A percentile compares a stretch with the other conserved stretches of the same genome.
These are phyloP conservation scores for Catocala fraxini DNA, from an alignment of 2,888 invertebrate genomes.

Conservation along the genomic window DNA sequence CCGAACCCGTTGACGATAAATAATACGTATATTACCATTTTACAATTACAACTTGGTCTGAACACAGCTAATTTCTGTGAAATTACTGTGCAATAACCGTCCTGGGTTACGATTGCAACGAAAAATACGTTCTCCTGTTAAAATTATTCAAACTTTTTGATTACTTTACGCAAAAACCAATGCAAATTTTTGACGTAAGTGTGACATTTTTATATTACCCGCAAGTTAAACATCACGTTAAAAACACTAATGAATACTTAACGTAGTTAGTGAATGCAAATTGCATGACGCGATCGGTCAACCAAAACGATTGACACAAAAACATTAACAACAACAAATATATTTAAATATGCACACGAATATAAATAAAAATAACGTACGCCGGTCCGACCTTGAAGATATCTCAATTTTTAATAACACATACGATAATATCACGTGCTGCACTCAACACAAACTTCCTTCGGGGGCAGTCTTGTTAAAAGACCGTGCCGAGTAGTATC, in stretches of 20 bases:
- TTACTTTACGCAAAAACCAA: constrained; percentile 2
- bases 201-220: background rate
- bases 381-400: constrained; percentile 63
- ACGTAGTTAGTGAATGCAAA: constrained; percentile 26
- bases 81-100: constrained; percentile 24
- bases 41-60: constrained; percentile 26
- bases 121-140: constrained; percentile 26
- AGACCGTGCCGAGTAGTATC: constrained; percentile 58
- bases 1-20: constrained; percentile 28
- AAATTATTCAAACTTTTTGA: constrained; percentile 15
- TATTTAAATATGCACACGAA: background rate
- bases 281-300: constrained; percentile 18
- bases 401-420: constrained; percentile 25
- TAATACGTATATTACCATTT: constrained; percentile 41
- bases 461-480: constrained; percentile 55
- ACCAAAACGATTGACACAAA: constrained; percentile 14
- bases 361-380: constrained; percentile 16
- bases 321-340: constrained; percentile 14
- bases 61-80: constrained; percentile 27
- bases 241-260: constrained; percentile 19
- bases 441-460: constrained; percentile 54
- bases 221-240: constrained; percentile 8
- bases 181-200: constrained; percentile 3
- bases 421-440: constrained; percentile 38
- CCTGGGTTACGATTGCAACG: constrained; percentile 14